Percentiles rank a stretch among this genome's conserved stretches.
phyloP scores from a whole-genome alignment of 1,140 invertebrate genomes.

The Ips typographus region DNA sequence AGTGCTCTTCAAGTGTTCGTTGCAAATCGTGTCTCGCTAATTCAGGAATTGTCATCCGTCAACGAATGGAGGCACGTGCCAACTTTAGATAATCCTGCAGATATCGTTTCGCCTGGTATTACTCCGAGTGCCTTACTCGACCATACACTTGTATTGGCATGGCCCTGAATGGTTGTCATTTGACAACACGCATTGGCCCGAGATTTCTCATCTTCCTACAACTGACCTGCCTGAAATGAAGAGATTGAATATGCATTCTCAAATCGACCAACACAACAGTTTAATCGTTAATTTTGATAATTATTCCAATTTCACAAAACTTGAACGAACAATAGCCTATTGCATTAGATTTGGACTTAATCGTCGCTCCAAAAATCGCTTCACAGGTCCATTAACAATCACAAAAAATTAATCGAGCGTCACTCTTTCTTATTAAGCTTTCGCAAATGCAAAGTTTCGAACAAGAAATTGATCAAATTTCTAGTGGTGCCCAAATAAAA shows the following conservation, averaged over 20 bases:
- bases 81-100: slow-evolving; percentile 49
- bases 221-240: slow-evolving; percentile 1
- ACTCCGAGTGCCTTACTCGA: slow-evolving; percentile 24
- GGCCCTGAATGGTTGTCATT: slow-evolving; percentile 19
- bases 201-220: neutral
- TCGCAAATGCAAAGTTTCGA: slow-evolving; percentile 22
- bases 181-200: slow-evolving; percentile 14
- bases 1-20: slow-evolving; percentile 19
- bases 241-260: slow-evolving; percentile 38
- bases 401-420: neutral
- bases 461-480: slow-evolving; percentile 39
- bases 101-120: slow-evolving; percentile 51
- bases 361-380: neutral
- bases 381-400: neutral
- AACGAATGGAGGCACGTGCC: slow-evolving; percentile 45
- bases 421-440: neutral
- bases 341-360: neutral
- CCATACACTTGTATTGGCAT: slow-evolving; percentile 26
- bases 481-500: slow-evolving; percentile 39
- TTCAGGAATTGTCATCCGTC: slow-evolving; percentile 36
- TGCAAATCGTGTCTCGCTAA: slow-evolving; percentile 25
- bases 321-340: neutral
- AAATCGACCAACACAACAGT: slow-evolving; percentile 50
- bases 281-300: slow-evolving; percentile 46
- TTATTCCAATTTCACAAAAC: neutral